Evolutionary conservation across 1,140 invertebrate species (phyloP).

Genomic region (Drosophila paulistorum): DNA sequence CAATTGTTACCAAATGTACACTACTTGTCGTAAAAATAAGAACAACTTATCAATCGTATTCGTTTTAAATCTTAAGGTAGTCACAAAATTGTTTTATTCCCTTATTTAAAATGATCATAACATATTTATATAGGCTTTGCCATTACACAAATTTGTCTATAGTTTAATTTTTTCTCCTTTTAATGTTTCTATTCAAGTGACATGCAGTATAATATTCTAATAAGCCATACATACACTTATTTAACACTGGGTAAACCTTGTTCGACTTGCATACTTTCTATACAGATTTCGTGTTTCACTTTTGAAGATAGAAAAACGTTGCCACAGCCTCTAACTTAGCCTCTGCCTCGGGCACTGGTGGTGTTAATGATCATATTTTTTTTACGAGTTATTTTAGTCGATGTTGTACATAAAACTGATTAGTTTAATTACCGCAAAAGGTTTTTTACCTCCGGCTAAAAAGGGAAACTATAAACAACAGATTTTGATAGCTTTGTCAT

Average conservation of each 20-base stretch:
- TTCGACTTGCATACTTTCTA: neutral
- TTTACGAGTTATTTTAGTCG: constrained; percentile 21
- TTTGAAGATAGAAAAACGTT: neutral
- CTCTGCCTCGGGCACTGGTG: constrained; percentile 15
- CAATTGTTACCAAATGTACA: no score
- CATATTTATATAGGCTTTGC: no score
- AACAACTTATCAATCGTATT: no score
- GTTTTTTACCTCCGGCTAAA: neutral
- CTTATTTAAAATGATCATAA: no score
- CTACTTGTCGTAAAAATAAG: no score
- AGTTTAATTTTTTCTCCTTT: no score
- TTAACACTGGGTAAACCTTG: neutral
- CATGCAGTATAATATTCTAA: no score
- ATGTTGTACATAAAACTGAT: constrained; percentile 12
- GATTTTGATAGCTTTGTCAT: constrained; percentile 17
- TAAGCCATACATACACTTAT: neutral
- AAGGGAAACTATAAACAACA: constrained; percentile 11
- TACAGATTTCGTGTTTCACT: neutral
- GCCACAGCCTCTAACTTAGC: neutral
- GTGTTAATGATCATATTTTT: constrained; percentile 46
- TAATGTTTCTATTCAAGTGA: no score
- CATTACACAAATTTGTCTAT: no score
- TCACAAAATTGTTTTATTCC: no score
- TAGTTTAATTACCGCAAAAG: constrained; percentile 15
- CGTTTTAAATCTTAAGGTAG: no score